phyloP scores from a whole-genome alignment of 2,888 invertebrate genomes.

The Perizoma flavofasciatum region DNA sequence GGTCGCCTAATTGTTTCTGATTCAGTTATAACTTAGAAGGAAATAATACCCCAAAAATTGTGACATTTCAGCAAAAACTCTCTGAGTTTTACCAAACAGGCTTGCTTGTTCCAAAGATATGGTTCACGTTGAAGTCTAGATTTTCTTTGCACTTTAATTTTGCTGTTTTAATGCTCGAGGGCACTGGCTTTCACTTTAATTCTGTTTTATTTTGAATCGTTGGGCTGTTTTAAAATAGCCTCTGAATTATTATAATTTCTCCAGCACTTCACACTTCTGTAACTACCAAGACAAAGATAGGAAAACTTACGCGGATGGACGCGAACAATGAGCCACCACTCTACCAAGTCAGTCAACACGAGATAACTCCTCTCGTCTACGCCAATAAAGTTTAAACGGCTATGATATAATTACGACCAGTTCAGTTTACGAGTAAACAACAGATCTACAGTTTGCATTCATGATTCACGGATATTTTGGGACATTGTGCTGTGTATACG shows the following conservation, averaged over 20 bases:
- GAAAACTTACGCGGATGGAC: slow-evolving; percentile 25
- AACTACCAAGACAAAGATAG: slow-evolving; percentile 26
- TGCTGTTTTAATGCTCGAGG: neutral
- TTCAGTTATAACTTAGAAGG: slow-evolving; percentile 38
- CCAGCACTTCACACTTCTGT: slow-evolving; percentile 19
- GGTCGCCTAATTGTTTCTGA: slow-evolving; percentile 39
- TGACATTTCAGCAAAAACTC: slow-evolving; percentile 35
- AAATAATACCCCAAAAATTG: slow-evolving; percentile 33
- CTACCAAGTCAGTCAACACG: slow-evolving; percentile 30
- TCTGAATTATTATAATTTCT: slow-evolving; percentile 16
- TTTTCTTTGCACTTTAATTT: slow-evolving; percentile 4
- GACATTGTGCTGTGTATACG: slow-evolving; percentile 36
- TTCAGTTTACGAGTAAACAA: slow-evolving; percentile 46
- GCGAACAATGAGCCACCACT: slow-evolving; percentile 38
- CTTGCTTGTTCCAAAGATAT: slow-evolving; percentile 10
- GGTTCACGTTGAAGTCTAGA: slow-evolving; percentile 7
- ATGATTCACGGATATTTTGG: slow-evolving; percentile 46
- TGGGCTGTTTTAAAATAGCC: slow-evolving; percentile 9
- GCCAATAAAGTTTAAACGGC: slow-evolving; percentile 45
- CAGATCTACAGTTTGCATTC: slow-evolving; percentile 45
- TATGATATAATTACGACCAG: slow-evolving; percentile 44
- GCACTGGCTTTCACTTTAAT: slow-evolving; percentile 4
- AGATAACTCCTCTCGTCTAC: slow-evolving; percentile 40
- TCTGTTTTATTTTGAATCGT: slow-evolving; percentile 5
- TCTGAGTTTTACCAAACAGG: slow-evolving; percentile 13